Base-by-base conservation (phyloP, 2,797 vertebrate genomes). In the Allobates femoralis region DNA sequence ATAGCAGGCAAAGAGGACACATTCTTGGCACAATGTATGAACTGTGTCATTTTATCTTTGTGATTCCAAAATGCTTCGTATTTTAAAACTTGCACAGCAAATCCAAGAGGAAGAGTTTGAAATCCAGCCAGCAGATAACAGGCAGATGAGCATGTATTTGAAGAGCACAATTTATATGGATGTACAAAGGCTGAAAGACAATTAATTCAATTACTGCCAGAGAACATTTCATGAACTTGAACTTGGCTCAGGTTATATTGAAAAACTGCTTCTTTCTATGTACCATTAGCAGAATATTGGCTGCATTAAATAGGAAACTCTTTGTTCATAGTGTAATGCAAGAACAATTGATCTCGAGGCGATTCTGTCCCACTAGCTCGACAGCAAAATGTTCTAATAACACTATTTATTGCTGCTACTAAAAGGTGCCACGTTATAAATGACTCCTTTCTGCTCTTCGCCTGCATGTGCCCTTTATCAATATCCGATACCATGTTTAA, bases 151-250 rank as follows among this genome's bases (percentile, higher is more conserved):
- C 51, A 41, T 73, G 53, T 41, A 58, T 83, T 83, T 73, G 32
- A 83, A 58, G 28, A 76, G 79, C 37, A 51, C 66, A 73, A 56
- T 55, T 15, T 78, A 87, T 83, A 73, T 64, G 74, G 46, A 83
- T 30, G 30, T 73, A 62, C 32, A 46, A 83, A 83, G 18, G 55
- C 64, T 83, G 30, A 11, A 71, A 83, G 76, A 62, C 32, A 69
- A 87, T 80, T 62, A 80, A 79, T 84, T 83, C 67, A 46, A 50
- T 84, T 80, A 80, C 71, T 80, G 81, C 67, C 79, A 73, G 55
- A 62, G 32, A 80, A 79, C 53, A 51, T 56, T 87, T 80, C 66
- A 64, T 78, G 67, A 84, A 74, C 76, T 82, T 86, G 85, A 86
- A 86, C 69, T 73, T 62, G 85, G 67, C 41, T 30, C 55, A 55